Conservation (phyloP, 92 coral and sea anemone genomes). For the Montipora capitata region DNA sequence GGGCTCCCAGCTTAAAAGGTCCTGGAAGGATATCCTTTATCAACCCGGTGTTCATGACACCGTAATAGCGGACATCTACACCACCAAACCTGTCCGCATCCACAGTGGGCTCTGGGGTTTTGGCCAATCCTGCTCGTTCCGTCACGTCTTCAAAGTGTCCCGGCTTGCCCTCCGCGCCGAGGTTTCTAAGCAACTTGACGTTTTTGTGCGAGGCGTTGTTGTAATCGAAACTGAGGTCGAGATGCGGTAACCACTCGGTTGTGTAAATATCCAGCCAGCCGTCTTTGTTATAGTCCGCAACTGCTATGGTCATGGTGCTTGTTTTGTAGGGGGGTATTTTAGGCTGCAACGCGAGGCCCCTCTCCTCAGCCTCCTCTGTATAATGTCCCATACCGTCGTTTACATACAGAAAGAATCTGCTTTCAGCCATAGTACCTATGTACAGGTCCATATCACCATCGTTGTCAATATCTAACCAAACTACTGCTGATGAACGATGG, state of each 20-base stretch:
- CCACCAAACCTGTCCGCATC: conserved; percentile 93
- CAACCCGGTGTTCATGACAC: conserved; percentile 89
- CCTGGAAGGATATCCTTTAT: conserved; percentile 96
- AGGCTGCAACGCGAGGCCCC: conserved; percentile 92
- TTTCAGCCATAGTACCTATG: conserved; percentile 95
- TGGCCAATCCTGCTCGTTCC: conserved; percentile 88
- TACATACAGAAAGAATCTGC: conserved; percentile 88
- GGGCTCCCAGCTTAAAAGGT: conserved; percentile 88
- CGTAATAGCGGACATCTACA: conserved; percentile 90
- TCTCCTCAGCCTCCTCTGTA: conserved; percentile 90
- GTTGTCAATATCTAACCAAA: conserved; percentile 95
- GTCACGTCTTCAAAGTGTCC: conserved; percentile 97
- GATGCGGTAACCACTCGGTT: conserved; percentile 99
- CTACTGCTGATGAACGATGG: conserved; percentile 93
- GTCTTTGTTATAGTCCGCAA: conserved; percentile 95
- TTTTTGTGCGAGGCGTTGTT: conserved; percentile 89
- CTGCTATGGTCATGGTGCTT: conserved; percentile 96
- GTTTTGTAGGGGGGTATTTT: conserved; percentile 93
- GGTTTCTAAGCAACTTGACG: conserved; percentile 89
- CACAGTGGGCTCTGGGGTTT: conserved; percentile 79
- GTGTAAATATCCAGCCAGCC: conserved; percentile 98
- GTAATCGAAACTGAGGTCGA: conserved; percentile 96
- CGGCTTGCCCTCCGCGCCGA: conserved; percentile 94
- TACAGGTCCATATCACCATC: conserved; percentile 97
- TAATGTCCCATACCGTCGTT: conserved; percentile 98